phyloP scores from a whole-genome alignment of 2,113 vertebrate genomes.

The Opisthocomus hoazin region DNA sequence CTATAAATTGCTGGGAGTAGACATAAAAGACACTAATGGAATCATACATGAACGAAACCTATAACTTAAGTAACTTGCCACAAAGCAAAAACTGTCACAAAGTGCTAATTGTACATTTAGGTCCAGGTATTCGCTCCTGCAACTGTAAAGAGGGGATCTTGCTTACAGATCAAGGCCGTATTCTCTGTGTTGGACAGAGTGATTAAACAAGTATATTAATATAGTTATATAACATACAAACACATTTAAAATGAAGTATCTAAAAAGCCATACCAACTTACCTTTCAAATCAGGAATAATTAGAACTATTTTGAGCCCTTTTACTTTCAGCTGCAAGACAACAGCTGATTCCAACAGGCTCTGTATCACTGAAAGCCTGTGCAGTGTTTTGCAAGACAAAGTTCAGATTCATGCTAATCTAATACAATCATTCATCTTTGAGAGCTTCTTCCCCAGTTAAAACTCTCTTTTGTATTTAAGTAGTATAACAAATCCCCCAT shows the following conservation, averaged over 20 bases:
- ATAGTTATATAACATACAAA: neutral
- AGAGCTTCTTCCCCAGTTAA: neutral
- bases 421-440: neutral
- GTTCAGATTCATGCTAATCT: neutral
- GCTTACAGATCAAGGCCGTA: neutral
- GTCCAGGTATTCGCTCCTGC: neutral
- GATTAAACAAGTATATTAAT: neutral
- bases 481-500: neutral
- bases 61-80: neutral
- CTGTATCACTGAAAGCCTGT: neutral
- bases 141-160: neutral
- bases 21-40: neutral
- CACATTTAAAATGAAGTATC: neutral
- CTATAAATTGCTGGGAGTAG: neutral
- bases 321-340: neutral
- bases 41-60: neutral
- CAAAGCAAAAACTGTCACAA: neutral
- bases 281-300: neutral
- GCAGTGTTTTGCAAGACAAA: neutral
- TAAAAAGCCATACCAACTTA: neutral
- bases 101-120: neutral
- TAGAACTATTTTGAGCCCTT: neutral
- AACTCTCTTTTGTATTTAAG: neutral
- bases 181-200: neutral
- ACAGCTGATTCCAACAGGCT: neutral